A percentile compares a stretch with the other conserved stretches of the same genome.
Conservation (phyloP, 53 echinoderm and acorn worm genomes). For the Holothuria leucospilota region DNA sequence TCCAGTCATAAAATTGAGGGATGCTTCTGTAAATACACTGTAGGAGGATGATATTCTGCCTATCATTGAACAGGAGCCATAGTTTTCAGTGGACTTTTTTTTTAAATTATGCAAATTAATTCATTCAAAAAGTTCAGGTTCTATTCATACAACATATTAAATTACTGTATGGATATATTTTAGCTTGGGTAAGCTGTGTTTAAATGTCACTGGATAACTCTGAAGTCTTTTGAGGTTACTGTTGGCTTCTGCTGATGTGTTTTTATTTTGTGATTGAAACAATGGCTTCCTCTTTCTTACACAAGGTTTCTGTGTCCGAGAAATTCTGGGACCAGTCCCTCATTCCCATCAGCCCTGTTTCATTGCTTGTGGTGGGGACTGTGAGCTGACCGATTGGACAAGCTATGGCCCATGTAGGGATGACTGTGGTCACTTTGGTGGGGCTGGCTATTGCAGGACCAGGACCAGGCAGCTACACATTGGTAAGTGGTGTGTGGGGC, state of each 20-base stretch:
- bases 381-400: conserved; percentile 88
- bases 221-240: too few relatives aligned
- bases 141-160: neutral
- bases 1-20: too few relatives aligned
- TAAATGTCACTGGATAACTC: too few relatives aligned
- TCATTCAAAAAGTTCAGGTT: neutral
- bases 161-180: too few relatives aligned
- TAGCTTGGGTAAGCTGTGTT: too few relatives aligned
- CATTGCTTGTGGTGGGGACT: conserved; percentile 91
- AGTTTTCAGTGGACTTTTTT: too few relatives aligned
- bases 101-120: too few relatives aligned
- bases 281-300: neutral
- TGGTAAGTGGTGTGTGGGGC: neutral
- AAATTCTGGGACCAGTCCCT: conserved; percentile 69
- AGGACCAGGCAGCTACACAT: conserved; percentile 58
- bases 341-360: conserved; percentile 80
- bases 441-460: conserved; percentile 78
- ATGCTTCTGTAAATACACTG: too few relatives aligned
- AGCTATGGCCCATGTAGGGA: conserved; percentile 76
- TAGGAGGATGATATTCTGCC: too few relatives aligned
- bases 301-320: conserved; percentile 82
- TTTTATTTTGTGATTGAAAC: neutral
- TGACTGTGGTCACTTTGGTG: conserved; percentile 65
- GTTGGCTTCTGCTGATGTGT: neutral
- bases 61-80: too few relatives aligned